Conservation (phyloP, 2,113 vertebrate species). For the Thinocorus orbignyianus region DNA sequence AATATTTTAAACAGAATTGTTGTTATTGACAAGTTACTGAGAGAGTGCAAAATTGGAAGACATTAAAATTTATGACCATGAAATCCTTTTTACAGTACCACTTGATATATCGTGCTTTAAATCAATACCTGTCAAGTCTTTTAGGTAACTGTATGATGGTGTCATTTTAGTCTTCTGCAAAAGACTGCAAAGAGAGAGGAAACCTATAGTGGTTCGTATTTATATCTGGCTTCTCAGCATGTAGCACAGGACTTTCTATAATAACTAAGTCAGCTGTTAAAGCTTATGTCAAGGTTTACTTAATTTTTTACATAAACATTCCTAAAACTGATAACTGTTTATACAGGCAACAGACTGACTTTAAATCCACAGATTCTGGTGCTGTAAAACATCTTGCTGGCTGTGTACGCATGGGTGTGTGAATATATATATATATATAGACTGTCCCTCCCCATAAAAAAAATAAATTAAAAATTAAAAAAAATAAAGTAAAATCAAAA, state of each 20-base stretch:
- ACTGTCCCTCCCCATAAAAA: not conserved
- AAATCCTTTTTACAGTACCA: constrained; percentile 80
- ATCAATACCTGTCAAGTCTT: constrained; percentile 77
- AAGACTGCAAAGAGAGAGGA: constrained; percentile 58
- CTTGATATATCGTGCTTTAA: constrained; percentile 77
- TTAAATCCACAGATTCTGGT: not conserved
- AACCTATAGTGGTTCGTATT: constrained; percentile 62
- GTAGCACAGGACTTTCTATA: constrained; percentile 16
- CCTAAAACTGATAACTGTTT: not conserved
- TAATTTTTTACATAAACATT: constrained; percentile 33
- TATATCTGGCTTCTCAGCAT: constrained; percentile 61
- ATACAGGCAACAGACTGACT: constrained; percentile 7
- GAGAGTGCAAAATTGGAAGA: constrained; percentile 75
- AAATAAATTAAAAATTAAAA: not conserved
- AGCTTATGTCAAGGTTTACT: constrained; percentile 44
- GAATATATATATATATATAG: not conserved
- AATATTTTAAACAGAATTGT: constrained; percentile 75
- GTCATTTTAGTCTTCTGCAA: constrained; percentile 72
- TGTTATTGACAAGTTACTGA: constrained; percentile 76
- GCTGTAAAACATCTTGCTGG: not conserved
- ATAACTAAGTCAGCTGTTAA: constrained; percentile 49
- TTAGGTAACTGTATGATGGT: constrained; percentile 73
- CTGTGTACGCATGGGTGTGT: not conserved
- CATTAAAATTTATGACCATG: constrained; percentile 81
- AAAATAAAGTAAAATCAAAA: not conserved